These are phyloP conservation scores for Drosophila equinoxialis DNA, from an alignment of 1,140 invertebrate genomes.

Conservation along the genomic window DNA sequence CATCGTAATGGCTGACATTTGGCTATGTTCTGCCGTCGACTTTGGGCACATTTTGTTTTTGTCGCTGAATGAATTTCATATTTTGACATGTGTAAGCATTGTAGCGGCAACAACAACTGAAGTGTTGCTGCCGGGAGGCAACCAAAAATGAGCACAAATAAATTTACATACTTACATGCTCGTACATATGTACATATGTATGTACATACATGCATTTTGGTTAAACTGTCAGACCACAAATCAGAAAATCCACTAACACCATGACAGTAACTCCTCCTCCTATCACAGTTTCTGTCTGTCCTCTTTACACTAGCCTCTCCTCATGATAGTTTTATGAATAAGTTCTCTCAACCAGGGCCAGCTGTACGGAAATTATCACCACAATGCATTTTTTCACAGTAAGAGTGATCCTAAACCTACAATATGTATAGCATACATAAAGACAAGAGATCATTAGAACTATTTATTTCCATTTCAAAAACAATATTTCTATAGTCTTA, in stretches of 20 bases:
- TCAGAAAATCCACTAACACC: conserved; percentile 77
- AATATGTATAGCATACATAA: too few species aligned
- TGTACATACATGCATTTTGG: conserved; percentile 65
- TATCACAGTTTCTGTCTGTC: conserved; percentile 6
- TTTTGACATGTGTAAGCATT: conserved; percentile 80
- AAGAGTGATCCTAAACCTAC: neutral
- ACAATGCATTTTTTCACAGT: conserved; percentile 28
- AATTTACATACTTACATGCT: conserved; percentile 56
- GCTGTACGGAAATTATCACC: conserved; percentile 5
- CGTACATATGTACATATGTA: neutral
- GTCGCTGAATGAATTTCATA: conserved; percentile 80
- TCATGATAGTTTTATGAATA: conserved; percentile 66
- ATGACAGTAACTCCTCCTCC: conserved; percentile 30
- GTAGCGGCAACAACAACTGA: conserved; percentile 37
- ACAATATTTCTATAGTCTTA: too few species aligned
- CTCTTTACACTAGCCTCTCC: neutral
- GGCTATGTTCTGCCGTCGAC: conserved; percentile 16
- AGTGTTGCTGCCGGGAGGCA: conserved; percentile 15
- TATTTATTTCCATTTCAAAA: too few species aligned
- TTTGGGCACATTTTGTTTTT: conserved; percentile 73
- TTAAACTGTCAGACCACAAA: conserved; percentile 81
- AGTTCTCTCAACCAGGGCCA: conserved; percentile 60
- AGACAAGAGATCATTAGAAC: too few species aligned
- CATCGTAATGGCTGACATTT: conserved; percentile 45
- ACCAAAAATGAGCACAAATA: conserved; percentile 80